These are phyloP conservation scores for Perccottus glenii DNA, from an alignment of 2,113 vertebrate genomes.

Conservation along the genomic window DNA sequence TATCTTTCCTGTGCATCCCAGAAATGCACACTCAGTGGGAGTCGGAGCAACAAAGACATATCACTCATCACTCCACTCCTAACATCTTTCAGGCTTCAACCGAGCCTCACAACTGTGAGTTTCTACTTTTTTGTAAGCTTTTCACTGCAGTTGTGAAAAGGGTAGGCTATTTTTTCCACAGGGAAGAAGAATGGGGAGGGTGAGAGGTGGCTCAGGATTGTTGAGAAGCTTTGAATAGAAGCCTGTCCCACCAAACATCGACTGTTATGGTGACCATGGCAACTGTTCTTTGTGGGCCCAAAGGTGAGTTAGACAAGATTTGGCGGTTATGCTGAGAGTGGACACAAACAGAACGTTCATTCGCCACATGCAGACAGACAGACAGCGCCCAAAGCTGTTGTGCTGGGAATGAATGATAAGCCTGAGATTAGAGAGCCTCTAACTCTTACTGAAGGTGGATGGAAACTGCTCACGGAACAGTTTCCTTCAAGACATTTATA, in stretches of 20 bases:
- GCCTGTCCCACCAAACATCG: slow-evolving; percentile 49
- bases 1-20: slow-evolving; percentile 16
- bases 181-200: slow-evolving; percentile 39
- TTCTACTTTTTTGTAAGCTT: slow-evolving; percentile 23
- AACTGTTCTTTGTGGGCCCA: slow-evolving; percentile 60
- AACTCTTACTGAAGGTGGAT: slow-evolving; percentile 13
- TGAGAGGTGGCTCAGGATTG: slow-evolving; percentile 52
- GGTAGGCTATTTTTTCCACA: slow-evolving; percentile 2
- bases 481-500: slow-evolving; percentile 28
- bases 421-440: slow-evolving; percentile 25
- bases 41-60: neutral
- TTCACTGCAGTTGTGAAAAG: slow-evolving; percentile 15
- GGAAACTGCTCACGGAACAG: slow-evolving; percentile 16
- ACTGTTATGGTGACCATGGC: slow-evolving; percentile 67
- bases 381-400: slow-evolving; percentile 7
- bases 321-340: slow-evolving; percentile 22
- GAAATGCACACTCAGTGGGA: slow-evolving; percentile 13
- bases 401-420: slow-evolving; percentile 35
- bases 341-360: slow-evolving; percentile 20
- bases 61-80: slow-evolving; percentile 15
- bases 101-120: slow-evolving; percentile 11
- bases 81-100: slow-evolving; percentile 15
- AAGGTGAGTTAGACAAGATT: slow-evolving; percentile 55
- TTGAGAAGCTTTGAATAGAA: slow-evolving; percentile 60
- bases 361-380: slow-evolving; percentile 6